These are phyloP conservation scores for Heteropelma amictum DNA, from an alignment of 2,888 invertebrate genomes.

Conservation along the genomic window DNA sequence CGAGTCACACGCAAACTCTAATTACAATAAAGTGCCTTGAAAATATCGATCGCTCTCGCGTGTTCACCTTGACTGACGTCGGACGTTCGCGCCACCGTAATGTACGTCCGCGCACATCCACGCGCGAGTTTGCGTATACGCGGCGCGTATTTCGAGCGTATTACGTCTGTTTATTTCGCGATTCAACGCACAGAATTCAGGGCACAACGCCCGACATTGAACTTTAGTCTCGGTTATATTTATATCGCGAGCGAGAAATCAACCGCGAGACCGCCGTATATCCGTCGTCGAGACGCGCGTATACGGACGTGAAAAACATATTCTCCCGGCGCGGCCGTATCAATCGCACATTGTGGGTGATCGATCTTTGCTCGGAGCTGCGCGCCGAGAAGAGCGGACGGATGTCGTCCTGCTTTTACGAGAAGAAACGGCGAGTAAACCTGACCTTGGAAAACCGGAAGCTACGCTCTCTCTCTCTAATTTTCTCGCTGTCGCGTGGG, in stretches of 20 bases:
- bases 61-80: constrained; percentile 67
- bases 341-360: too few species aligned
- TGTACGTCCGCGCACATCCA: background rate
- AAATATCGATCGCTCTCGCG: constrained; percentile 70
- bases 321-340: background rate
- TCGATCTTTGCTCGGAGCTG: too few species aligned
- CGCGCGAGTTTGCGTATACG: too few species aligned
- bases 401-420: constrained; percentile 15
- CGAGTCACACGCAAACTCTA: constrained; percentile 61
- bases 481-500: constrained; percentile 26
- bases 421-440: constrained; percentile 11
- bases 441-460: background rate
- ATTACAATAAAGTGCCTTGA: constrained; percentile 68
- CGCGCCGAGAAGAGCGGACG: too few species aligned
- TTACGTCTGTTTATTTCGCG: constrained; percentile 33
- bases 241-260: constrained; percentile 1
- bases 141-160: background rate
- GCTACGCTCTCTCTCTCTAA: background rate
- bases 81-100: constrained; percentile 14
- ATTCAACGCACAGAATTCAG: constrained; percentile 23
- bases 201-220: constrained; percentile 48
- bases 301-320: background rate
- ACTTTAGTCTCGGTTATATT: constrained; percentile 30
- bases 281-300: background rate
- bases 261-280: background rate